Evolutionary conservation across 2,113 vertebrate species (phyloP).

Genomic region (Elaphurus davidianus): DNA sequence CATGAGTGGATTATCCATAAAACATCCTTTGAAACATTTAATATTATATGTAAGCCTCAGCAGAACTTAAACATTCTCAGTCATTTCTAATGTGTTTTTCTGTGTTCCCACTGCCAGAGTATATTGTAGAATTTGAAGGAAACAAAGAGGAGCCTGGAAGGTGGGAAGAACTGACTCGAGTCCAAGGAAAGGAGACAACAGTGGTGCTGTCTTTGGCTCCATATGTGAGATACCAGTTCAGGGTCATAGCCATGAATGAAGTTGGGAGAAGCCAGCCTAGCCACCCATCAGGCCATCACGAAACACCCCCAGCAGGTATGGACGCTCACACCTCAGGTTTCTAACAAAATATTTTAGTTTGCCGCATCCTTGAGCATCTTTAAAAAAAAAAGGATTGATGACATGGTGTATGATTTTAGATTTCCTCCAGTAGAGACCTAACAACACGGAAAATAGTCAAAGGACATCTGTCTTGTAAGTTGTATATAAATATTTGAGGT

Average conservation of each 20-base stretch:
- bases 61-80: background rate
- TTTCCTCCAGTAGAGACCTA: background rate
- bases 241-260: slow-evolving; percentile 85
- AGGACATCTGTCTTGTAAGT: background rate
- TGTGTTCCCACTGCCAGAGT: slow-evolving; percentile 80
- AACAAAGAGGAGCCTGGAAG: slow-evolving; percentile 86
- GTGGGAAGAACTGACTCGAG: slow-evolving; percentile 88
- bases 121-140: slow-evolving; percentile 93
- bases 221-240: slow-evolving; percentile 89
- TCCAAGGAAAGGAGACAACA: slow-evolving; percentile 83
- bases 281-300: slow-evolving; percentile 84
- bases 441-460: background rate
- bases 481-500: accelerated
- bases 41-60: background rate
- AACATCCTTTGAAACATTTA: background rate
- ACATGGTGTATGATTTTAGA: background rate
- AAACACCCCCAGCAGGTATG: slow-evolving; percentile 89
- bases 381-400: background rate
- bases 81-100: background rate
- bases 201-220: slow-evolving; percentile 85
- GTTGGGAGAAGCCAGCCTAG: slow-evolving; percentile 90
- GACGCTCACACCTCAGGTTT: accelerated
- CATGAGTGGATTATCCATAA: background rate
- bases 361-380: background rate
- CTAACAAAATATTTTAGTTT: background rate